These are phyloP conservation scores for Pluvialis apricaria DNA, from an alignment of 2,113 vertebrate species.

Conservation along the genomic window DNA sequence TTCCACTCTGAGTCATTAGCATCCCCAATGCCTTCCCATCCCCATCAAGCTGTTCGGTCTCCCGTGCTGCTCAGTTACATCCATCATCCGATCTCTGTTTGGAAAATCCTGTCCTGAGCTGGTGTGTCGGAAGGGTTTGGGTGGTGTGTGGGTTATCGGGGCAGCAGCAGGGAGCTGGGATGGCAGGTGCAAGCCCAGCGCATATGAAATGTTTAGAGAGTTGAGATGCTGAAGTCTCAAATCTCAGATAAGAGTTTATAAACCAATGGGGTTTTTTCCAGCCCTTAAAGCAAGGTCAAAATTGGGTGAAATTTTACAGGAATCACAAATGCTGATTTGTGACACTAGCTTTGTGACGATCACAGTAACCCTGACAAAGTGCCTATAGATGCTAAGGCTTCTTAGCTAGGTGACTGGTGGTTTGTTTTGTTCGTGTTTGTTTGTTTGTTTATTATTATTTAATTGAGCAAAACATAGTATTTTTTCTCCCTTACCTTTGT, in stretches of 20 bases:
- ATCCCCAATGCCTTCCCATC: background rate
- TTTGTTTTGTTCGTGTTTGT: background rate
- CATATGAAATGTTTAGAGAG: background rate
- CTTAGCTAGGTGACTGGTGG: background rate
- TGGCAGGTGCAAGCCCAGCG: accelerated
- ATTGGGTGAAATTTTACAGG: background rate
- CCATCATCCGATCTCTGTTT: background rate
- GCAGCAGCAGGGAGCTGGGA: background rate
- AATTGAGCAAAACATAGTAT: background rate
- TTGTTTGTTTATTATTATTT: background rate
- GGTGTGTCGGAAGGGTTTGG: background rate
- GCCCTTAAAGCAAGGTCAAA: background rate
- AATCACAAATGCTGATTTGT: background rate
- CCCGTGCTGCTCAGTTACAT: background rate
- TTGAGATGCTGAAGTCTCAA: background rate
- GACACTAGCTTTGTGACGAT: background rate
- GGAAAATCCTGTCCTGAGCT: background rate
- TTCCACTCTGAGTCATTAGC: background rate
- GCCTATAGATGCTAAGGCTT: background rate
- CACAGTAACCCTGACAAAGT: background rate
- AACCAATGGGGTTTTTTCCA: background rate
- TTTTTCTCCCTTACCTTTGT: background rate
- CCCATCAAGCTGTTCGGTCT: background rate
- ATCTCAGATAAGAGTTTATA: background rate
- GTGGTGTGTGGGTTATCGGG: background rate